Evolutionary conservation across 2,888 invertebrate genomes (phyloP).

Genomic region (Timandra comae): DNA sequence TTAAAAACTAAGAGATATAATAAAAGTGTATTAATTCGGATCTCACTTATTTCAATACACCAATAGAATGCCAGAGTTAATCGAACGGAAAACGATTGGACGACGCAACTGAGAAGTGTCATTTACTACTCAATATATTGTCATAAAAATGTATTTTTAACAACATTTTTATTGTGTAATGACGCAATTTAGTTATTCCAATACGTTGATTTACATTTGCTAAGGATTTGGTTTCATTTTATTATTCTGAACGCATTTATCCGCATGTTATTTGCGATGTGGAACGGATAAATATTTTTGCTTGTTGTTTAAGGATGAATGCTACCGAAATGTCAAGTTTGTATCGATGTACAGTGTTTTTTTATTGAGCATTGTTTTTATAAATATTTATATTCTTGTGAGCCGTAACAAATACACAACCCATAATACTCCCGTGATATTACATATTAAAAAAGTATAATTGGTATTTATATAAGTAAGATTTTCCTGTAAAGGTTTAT

Average conservation of each 20-base stretch:
- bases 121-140: slow-evolving; percentile 49
- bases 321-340: no score
- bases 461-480: no score
- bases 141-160: slow-evolving; percentile 45
- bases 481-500: no score
- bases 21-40: slow-evolving; percentile 37
- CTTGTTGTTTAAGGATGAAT: no score
- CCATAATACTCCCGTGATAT: no score
- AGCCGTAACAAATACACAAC: no score
- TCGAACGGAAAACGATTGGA: slow-evolving; percentile 43
- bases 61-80: slow-evolving; percentile 49
- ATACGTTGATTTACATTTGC: slow-evolving; percentile 31
- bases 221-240: slow-evolving; percentile 25
- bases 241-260: slow-evolving; percentile 22
- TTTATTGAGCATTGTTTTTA: no score
- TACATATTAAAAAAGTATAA: no score
- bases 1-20: slow-evolving; percentile 35
- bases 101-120: slow-evolving; percentile 48
- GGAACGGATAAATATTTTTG: no score
- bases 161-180: slow-evolving; percentile 35
- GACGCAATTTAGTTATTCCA: slow-evolving; percentile 29
- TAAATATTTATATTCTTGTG: no score
- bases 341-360: no score
- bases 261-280: slow-evolving; percentile 10
- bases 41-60: slow-evolving; percentile 46